These are phyloP conservation scores for Trissonchulus sp. DNA, from an alignment of 2,888 invertebrate genomes.

Conservation along the genomic window DNA sequence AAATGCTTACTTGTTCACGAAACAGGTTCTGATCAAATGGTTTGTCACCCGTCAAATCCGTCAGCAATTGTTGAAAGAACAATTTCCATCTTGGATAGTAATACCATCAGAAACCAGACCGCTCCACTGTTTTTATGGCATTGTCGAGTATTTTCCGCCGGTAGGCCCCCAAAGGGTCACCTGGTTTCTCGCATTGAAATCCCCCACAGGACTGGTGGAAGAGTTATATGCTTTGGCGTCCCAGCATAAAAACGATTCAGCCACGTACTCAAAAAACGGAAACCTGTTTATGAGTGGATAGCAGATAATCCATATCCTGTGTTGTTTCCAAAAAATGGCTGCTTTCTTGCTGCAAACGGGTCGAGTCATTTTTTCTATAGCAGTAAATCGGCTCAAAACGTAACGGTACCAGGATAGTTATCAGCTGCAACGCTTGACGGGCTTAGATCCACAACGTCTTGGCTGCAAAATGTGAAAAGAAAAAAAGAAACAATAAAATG, in stretches of 20 bases:
- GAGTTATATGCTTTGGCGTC: slow-evolving; percentile 58
- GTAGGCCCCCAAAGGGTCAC: slow-evolving; percentile 87
- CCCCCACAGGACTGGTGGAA: slow-evolving; percentile 61
- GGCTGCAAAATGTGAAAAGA: slow-evolving; percentile 31
- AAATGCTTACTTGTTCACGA: too few species aligned
- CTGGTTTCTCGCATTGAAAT: slow-evolving; percentile 81
- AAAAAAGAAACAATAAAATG: slow-evolving; percentile 19
- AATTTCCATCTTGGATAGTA: slow-evolving; percentile 70
- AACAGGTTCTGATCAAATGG: not conserved
- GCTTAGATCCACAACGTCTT: slow-evolving; percentile 11
- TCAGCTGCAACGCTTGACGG: slow-evolving; percentile 64
- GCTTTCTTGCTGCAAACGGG: slow-evolving; percentile 36
- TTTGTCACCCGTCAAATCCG: not conserved
- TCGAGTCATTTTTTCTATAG: slow-evolving; percentile 53
- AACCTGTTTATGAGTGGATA: slow-evolving; percentile 63
- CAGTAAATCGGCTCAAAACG: slow-evolving; percentile 50
- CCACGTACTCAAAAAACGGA: slow-evolving; percentile 69
- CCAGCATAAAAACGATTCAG: slow-evolving; percentile 53
- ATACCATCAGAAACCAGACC: slow-evolving; percentile 62
- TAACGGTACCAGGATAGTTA: slow-evolving; percentile 51
- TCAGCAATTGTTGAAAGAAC: slow-evolving; percentile 59
- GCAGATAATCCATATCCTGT: slow-evolving; percentile 63
- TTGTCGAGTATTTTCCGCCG: slow-evolving; percentile 78
- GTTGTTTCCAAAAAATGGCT: slow-evolving; percentile 59
- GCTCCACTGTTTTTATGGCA: slow-evolving; percentile 85